Evolutionary conservation across 2,888 invertebrate species (phyloP).

Genomic region (Parapristionchus giblindavisi): DNA sequence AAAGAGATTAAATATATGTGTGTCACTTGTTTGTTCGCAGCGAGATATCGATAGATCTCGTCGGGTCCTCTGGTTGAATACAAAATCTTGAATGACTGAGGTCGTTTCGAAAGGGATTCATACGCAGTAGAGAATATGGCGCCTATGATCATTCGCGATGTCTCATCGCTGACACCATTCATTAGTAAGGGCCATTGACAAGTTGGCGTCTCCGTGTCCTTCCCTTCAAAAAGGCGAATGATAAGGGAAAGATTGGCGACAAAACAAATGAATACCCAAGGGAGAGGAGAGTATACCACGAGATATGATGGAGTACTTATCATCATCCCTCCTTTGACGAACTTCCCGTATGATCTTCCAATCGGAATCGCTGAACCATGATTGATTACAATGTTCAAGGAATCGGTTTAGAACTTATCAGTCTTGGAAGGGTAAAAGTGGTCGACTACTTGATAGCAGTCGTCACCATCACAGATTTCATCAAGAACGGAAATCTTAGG

Average conservation of each 20-base stretch:
- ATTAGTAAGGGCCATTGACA: background rate
- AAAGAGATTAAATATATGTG: background rate
- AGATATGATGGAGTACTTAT: no score
- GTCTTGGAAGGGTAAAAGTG: no score
- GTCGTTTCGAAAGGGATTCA: background rate
- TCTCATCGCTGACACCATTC: background rate
- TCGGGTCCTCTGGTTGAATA: background rate
- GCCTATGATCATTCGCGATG: background rate
- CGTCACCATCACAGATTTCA: background rate
- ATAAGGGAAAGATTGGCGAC: background rate
- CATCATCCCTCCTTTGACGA: no score
- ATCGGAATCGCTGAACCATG: background rate
- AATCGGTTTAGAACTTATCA: no score
- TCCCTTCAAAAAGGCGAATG: background rate
- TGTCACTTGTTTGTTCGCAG: background rate
- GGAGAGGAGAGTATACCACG: background rate
- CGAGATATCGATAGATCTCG: slow-evolving; percentile 29
- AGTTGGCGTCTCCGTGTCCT: background rate
- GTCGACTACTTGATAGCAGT: background rate
- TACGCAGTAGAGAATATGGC: slow-evolving; percentile 6
- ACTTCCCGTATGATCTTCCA: background rate
- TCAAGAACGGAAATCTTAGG: no score
- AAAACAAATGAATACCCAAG: background rate
- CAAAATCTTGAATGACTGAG: background rate
- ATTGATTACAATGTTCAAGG: no score